Base-by-base conservation (phyloP, 2,888 invertebrate species). In the Ornithoptera alexandrae region DNA sequence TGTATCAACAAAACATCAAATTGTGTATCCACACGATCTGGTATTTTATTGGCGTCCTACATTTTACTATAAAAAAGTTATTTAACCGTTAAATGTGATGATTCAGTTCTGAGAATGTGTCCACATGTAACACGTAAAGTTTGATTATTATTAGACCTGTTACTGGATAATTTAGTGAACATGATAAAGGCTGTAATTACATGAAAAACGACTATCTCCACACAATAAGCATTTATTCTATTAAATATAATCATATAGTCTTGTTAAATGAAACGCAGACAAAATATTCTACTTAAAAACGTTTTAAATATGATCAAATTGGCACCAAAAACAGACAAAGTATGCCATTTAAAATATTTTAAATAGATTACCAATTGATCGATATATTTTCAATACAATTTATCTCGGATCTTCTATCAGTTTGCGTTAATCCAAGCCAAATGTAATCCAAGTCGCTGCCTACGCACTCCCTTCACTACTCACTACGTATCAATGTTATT, bases 391-490 rank as follows among this genome's bases (percentile, higher is more conserved):
- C 36, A 61, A 53, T 36, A 69, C 30, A 62, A 10, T 63, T 70
- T 70, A 70, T 70, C 66, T 62, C 63, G 53, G 42, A 56, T 57
- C 70, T 58, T 62, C 70, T 63, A 70, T 69, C 62, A 53, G n/a
- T 18, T 64, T 36, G 56, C 63, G 20, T 53, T 53, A 24, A 67
- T 61, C 67, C 39, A 36, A 39, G 53, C 46, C 42, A 69, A 76
- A 75, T 70, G 74, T 72, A 78, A 76, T 75, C 74, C 72, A 73
- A 74, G 68, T 74, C 71, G 50, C 74, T 67, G 70, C 80, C 80
- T 77, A 81, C 80, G 78, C 79, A 71, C 60, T 77, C 80, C 80
- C 78, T 79, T 80, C 80, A 80, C 79, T 76, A 62, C 73, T 67
- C 62, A 70, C 71, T 64, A 69, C 73, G 69, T 74, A 74, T 71